Evolutionary conservation across 2,888 invertebrate species (phyloP).

Genomic region (Acleris cristana): DNA sequence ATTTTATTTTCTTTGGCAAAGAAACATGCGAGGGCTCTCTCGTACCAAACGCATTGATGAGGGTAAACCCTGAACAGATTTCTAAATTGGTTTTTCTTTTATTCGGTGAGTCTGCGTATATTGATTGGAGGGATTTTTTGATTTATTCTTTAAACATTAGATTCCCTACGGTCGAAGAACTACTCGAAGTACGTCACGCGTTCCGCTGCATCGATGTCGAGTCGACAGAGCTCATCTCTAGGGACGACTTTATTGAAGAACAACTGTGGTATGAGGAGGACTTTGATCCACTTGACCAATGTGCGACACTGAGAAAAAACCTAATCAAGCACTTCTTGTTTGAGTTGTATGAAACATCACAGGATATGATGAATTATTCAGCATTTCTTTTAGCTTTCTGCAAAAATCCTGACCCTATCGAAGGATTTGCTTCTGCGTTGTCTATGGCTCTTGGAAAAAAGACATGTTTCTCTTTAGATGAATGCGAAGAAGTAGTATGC

Average conservation of each 20-base stretch:
- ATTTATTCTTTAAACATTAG: slow-evolving; percentile 83
- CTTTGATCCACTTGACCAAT: slow-evolving; percentile 54
- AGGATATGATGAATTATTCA: slow-evolving; percentile 83
- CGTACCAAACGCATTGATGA: slow-evolving; percentile 70
- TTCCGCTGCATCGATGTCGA: slow-evolving; percentile 77
- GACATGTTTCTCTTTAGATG: slow-evolving; percentile 72
- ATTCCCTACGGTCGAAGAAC: slow-evolving; percentile 81
- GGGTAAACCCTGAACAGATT: slow-evolving; percentile 69
- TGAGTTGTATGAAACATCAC: slow-evolving; percentile 78
- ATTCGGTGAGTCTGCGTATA: slow-evolving; percentile 81
- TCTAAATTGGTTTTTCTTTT: slow-evolving; percentile 70
- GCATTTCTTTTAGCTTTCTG: slow-evolving; percentile 86
- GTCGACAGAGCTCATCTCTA: slow-evolving; percentile 63
- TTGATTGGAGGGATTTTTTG: slow-evolving; percentile 88
- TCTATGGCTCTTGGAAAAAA: slow-evolving; percentile 81
- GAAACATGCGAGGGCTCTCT: slow-evolving; percentile 67
- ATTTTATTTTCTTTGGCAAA: slow-evolving; percentile 76
- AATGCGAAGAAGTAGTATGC: slow-evolving; percentile 78
- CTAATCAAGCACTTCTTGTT: slow-evolving; percentile 83
- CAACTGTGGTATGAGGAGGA: slow-evolving; percentile 73
- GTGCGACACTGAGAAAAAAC: slow-evolving; percentile 56
- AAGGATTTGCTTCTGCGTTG: slow-evolving; percentile 84
- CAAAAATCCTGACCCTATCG: slow-evolving; percentile 79
- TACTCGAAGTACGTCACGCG: slow-evolving; percentile 74
- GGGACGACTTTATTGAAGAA: slow-evolving; percentile 61